phyloP scores from a whole-genome alignment of 2,797 vertebrate species.

The Ispidina picta region DNA sequence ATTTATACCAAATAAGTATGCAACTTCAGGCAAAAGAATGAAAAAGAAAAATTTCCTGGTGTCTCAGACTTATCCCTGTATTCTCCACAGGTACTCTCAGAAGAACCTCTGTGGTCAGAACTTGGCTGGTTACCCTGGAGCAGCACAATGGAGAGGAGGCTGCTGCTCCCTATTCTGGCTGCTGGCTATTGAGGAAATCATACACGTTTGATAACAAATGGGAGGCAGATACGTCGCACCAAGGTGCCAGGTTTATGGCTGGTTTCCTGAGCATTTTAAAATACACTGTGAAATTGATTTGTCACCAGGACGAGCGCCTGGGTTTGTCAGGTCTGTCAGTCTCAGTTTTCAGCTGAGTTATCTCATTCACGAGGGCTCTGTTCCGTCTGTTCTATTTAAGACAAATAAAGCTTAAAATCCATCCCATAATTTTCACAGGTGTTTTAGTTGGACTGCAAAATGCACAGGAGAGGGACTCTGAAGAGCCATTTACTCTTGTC shows the following conservation, averaged over 20 bases:
- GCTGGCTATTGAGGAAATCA: background rate
- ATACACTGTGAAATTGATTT: conserved; percentile 14
- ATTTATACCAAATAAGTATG: background rate
- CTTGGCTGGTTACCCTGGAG: background rate
- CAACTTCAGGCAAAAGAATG: background rate
- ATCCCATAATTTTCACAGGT: background rate
- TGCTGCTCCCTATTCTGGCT: background rate
- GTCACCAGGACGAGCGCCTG: background rate
- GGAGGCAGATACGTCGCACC: background rate
- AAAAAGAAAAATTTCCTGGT: background rate
- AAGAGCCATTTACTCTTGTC: background rate
- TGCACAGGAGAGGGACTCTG: background rate
- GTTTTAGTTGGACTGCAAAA: conserved; percentile 5
- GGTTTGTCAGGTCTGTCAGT: conserved; percentile 5
- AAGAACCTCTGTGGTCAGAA: background rate
- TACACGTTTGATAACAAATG: background rate
- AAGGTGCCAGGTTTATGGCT: background rate
- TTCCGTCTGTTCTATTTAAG: background rate
- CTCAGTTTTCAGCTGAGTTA: conserved; percentile 19
- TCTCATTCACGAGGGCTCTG: background rate
- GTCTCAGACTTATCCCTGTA: background rate
- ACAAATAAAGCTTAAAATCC: conserved; percentile 11
- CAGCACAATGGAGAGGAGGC: background rate
- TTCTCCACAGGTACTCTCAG: background rate
- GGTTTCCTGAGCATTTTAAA: conserved; percentile 17